Conservation (phyloP, 2,797 vertebrate genomes). For the Balearica regulorum region DNA sequence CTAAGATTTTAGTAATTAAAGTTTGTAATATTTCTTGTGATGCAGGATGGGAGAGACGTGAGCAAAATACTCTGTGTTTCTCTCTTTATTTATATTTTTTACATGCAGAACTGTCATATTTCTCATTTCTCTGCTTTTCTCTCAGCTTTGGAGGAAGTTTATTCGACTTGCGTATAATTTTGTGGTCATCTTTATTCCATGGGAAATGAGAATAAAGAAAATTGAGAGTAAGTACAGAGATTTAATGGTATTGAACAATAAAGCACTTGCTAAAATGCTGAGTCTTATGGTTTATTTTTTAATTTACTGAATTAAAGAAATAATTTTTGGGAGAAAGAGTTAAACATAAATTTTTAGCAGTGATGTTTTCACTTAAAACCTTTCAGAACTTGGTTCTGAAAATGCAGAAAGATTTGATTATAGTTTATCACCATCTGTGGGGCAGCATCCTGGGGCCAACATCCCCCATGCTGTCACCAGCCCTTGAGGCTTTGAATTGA, state of each 20-base stretch:
- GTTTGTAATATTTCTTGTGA: not conserved
- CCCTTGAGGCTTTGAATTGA: not conserved
- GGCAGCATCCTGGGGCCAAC: not conserved
- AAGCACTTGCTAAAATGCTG: not conserved
- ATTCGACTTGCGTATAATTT: constrained; percentile 89
- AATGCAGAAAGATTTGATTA: not conserved
- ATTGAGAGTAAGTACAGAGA: constrained; percentile 89
- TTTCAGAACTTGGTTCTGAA: too few species aligned
- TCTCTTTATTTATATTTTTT: not conserved
- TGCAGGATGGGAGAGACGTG: not conserved
- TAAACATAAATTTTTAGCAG: not conserved
- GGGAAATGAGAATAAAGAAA: constrained; percentile 98
- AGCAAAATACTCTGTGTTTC: not conserved
- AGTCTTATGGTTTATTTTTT: not conserved
- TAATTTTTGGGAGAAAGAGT: not conserved
- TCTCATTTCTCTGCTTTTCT: not conserved
- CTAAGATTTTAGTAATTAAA: not conserved
- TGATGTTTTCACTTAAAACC: not conserved
- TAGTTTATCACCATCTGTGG: not conserved
- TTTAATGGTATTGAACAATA: not conserved
- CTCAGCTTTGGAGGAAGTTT: constrained; percentile 90
- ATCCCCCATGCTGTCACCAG: not conserved
- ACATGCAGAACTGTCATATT: not conserved
- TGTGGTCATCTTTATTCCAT: constrained; percentile 91
- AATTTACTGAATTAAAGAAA: not conserved